These are phyloP conservation scores for Ursus arctos DNA, from an alignment of 2,113 vertebrate species.

Conservation along the genomic window DNA sequence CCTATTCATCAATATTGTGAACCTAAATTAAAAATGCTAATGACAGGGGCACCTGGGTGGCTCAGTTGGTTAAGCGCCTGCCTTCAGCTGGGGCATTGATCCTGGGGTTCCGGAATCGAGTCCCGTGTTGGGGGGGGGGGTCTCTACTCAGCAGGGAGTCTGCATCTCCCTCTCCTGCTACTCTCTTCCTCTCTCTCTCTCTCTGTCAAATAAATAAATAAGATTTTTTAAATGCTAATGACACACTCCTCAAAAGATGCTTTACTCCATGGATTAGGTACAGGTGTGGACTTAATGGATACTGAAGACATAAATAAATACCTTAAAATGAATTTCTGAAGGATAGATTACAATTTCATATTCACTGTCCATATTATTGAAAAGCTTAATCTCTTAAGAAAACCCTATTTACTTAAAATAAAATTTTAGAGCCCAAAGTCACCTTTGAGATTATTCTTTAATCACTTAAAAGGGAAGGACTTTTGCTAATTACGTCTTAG, in stretches of 20 bases:
- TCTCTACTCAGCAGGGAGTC: no score
- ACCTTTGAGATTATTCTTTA: background rate
- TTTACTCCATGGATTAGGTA: background rate
- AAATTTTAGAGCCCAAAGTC: background rate
- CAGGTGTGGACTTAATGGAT: background rate
- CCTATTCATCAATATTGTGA: background rate
- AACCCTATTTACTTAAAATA: background rate
- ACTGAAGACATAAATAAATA: background rate
- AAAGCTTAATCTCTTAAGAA: background rate
- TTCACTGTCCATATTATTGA: background rate
- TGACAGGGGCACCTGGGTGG: no score
- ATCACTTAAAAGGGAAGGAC: background rate
- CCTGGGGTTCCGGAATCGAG: no score
- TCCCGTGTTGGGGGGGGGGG: no score
- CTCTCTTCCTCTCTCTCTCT: no score
- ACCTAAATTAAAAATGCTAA: background rate
- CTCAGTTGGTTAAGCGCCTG: no score
- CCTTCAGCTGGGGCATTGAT: no score
- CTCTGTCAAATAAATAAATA: no score
- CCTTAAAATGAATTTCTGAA: constrained; percentile 52
- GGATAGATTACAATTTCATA: background rate
- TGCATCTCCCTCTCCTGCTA: no score
- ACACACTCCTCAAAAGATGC: background rate
- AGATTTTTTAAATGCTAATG: background rate
- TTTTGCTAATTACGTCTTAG: background rate